A percentile compares a stretch with the other conserved stretches of the same genome.
These are phyloP conservation scores for Pangasius krempfi DNA, from an alignment of 2,797 vertebrate genomes.

Conservation along the genomic window DNA sequence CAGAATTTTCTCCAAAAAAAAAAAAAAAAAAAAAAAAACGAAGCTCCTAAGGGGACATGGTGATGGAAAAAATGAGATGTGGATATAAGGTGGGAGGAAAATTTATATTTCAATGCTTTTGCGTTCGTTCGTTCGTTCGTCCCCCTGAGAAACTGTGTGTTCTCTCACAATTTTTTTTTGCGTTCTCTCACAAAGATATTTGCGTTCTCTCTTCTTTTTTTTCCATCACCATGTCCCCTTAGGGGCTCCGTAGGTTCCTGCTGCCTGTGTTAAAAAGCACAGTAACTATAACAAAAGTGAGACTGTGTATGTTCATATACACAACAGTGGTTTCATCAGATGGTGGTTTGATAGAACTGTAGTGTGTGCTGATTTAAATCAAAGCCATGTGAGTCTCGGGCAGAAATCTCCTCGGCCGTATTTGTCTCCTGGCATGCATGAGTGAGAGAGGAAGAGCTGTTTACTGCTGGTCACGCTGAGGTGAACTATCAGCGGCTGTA, in stretches of 20 bases:
- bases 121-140: too few relatives aligned
- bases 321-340: not conserved
- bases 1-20: not conserved
- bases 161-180: too few relatives aligned
- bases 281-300: not conserved
- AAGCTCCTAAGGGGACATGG: too few relatives aligned
- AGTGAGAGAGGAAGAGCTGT: slow-evolving; percentile 26
- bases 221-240: too few relatives aligned
- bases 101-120: too few relatives aligned
- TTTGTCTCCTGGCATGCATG: slow-evolving; percentile 34
- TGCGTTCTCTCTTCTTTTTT: too few relatives aligned
- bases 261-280: not conserved
- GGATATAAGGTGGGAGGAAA: too few relatives aligned
- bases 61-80: too few relatives aligned
- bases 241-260: too few relatives aligned
- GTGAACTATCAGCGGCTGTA: slow-evolving; percentile 36
- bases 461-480: slow-evolving; percentile 43
- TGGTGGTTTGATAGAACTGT: slow-evolving; percentile 1
- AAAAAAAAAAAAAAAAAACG: too few relatives aligned
- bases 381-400: not conserved
- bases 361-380: slow-evolving; percentile 35
- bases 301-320: not conserved
- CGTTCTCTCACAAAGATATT: too few relatives aligned
- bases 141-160: too few relatives aligned
- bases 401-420: slow-evolving; percentile 11